Evolutionary conservation across 2,797 vertebrate species (phyloP).

Genomic region (Nothura maculosa): DNA sequence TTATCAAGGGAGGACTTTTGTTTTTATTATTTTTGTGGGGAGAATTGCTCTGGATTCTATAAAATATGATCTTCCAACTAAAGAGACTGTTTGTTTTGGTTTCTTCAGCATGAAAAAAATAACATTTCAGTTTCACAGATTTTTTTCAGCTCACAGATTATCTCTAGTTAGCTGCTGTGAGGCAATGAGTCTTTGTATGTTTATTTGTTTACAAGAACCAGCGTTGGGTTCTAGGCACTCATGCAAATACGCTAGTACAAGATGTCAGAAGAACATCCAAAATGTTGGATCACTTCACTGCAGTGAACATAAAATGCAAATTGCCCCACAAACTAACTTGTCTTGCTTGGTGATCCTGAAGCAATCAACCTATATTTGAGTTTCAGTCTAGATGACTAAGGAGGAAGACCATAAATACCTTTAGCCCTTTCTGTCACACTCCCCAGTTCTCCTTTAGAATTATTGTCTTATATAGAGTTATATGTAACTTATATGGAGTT

Average conservation of each 20-base stretch:
- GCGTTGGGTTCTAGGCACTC: background rate
- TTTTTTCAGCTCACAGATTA: background rate
- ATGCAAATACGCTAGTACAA: background rate
- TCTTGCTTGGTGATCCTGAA: background rate
- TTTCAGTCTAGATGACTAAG: background rate
- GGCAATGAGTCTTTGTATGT: background rate
- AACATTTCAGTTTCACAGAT: constrained; percentile 13
- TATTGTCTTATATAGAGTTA: background rate
- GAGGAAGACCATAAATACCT: background rate
- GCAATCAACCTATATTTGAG: background rate
- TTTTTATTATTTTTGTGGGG: constrained; percentile 39
- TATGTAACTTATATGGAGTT: background rate
- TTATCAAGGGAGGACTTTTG: constrained; percentile 28
- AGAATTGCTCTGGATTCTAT: constrained; percentile 20
- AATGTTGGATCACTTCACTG: background rate
- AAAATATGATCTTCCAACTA: constrained; percentile 8
- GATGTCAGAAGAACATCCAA: background rate
- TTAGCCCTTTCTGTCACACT: background rate
- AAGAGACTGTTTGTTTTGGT: constrained; percentile 38
- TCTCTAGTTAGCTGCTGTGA: background rate
- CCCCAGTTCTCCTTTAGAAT: background rate
- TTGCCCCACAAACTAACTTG: background rate
- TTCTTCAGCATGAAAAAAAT: constrained; percentile 4
- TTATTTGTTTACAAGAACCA: background rate
- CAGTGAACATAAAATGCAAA: background rate